phyloP scores from a whole-genome alignment of 2,888 invertebrate species.

The Epinotia brunnichana region DNA sequence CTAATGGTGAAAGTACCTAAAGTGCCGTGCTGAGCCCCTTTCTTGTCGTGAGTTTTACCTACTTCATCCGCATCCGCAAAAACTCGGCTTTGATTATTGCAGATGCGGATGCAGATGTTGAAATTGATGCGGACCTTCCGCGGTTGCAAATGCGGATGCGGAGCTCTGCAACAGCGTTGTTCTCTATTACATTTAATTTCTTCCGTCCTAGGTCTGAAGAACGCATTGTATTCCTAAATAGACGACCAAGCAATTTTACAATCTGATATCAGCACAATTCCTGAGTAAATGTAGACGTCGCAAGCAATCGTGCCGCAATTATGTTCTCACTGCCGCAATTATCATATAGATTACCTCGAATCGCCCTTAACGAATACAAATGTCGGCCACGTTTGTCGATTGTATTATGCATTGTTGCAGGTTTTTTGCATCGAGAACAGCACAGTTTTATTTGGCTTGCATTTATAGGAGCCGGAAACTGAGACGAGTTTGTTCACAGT shows the following conservation, averaged over 20 bases:
- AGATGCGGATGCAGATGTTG: too few relatives aligned
- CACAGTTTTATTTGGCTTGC: too few relatives aligned
- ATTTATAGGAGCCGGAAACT: too few relatives aligned
- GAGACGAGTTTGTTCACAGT: too few relatives aligned
- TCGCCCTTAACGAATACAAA: conserved; percentile 54
- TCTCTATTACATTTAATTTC: not conserved
- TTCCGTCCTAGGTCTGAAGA: not conserved
- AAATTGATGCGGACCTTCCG: too few relatives aligned
- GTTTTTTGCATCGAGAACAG: not conserved
- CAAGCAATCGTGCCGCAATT: conserved; percentile 54
- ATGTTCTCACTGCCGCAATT: conserved; percentile 54
- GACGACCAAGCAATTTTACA: not conserved
- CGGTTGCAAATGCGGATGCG: too few relatives aligned
- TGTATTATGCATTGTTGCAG: conserved; percentile 23
- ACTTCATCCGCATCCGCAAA: too few relatives aligned
- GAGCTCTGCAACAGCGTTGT: too few relatives aligned
- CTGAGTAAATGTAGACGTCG: conserved; percentile 45
- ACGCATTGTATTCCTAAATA: not conserved
- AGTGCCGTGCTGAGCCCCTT: too few relatives aligned
- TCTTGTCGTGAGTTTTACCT: too few relatives aligned
- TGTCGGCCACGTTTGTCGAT: conserved; percentile 44
- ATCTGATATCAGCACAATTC: conserved; percentile 15
- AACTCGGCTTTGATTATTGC: too few relatives aligned
- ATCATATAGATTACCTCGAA: conserved; percentile 56
- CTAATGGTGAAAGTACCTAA: too few relatives aligned